Evolutionary conservation across 2,113 vertebrate genomes (phyloP).

Genomic region (Erinaceus europaeus): DNA sequence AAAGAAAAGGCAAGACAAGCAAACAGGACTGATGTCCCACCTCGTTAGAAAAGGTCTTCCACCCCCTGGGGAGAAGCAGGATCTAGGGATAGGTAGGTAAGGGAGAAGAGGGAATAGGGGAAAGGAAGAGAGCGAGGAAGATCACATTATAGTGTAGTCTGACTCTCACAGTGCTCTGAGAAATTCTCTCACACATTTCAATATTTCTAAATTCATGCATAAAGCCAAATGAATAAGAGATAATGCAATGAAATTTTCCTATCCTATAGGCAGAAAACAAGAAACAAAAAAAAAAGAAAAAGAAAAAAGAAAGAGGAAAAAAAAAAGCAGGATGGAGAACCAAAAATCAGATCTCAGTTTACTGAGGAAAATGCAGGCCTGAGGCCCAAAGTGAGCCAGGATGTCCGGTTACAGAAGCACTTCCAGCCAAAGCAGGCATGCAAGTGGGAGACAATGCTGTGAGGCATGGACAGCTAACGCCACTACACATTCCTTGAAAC

Average conservation of each 20-base stretch:
- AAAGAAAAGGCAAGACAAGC: conserved; percentile 29
- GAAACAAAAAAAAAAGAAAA: conserved; percentile 38
- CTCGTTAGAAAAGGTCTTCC: conserved; percentile 46
- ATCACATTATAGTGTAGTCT: conserved; percentile 35
- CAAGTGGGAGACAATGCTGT: neutral
- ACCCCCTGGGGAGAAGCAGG: conserved; percentile 39
- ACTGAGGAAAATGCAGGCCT: conserved; percentile 25
- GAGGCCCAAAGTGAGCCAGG: conserved; percentile 58
- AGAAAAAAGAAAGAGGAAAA: conserved; percentile 15
- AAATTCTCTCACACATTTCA: conserved; percentile 43
- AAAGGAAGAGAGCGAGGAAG: conserved; percentile 32
- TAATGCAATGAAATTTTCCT: conserved; percentile 13
- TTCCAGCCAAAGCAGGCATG: conserved; percentile 48
- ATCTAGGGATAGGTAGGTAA: conserved; percentile 56
- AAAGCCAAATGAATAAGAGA: conserved; percentile 58
- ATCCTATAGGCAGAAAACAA: neutral
- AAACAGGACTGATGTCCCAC: conserved; percentile 60
- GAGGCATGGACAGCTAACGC: conserved; percentile 46
- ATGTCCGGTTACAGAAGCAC: conserved; percentile 48
- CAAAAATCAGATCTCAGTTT: conserved; percentile 32
- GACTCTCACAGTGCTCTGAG: neutral
- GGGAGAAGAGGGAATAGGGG: conserved; percentile 33
- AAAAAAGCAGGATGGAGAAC: too few species aligned
- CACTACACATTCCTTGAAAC: conserved; percentile 39
- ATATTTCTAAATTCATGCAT: conserved; percentile 54